Base-by-base conservation (phyloP, 2,797 vertebrate genomes). In the Spea hammondii region DNA sequence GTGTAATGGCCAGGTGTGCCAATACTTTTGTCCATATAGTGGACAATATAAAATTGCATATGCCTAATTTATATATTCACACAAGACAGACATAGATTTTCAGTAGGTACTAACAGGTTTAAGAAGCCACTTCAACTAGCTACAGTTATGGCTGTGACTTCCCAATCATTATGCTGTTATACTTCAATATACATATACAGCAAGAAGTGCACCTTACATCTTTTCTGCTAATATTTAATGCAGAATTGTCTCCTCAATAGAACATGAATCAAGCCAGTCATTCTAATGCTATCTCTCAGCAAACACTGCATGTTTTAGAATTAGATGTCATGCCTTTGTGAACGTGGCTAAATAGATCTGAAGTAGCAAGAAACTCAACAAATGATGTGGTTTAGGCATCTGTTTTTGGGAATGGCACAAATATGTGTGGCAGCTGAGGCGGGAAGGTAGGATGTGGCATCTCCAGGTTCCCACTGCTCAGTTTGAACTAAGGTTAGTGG, bases 321-420 rank as follows among this genome's bases (percentile, higher is more conserved):
- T 51, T 9, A 13, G 62, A 46, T 51, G 77, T 79, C 47, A 74
- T 8, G 44, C 50, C 48, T 51, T 53, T 72, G 62, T 82, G 82
- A 77, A 83, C 54, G 54, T 72, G 78, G 76, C 3, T 77, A 75
- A 83, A 80, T 73, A 76, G 74, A 84, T 80, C 74, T 77, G 59
- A 46, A 83, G 75, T 69, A 81, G 32, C 76, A 72, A 83, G 73
- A 84, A 87, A 85, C 11, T 82, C 78, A 83, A 82, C 82, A 80
- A 74, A 32, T 77, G 50, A 14, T 83, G 83, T 83, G 82, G 78
- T 85, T 77, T 69, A 78, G 54, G 76, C 48, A 77, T 72, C 79
- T 82, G 54, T 69, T 88, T 88, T 84, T 85, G 85, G 87, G 83
- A 88, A 86, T 83, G 83, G 79, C 69, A 54, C 5, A 84, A 65